Base-by-base conservation (phyloP, 1,140 invertebrate genomes). In the Dryas iulia region DNA sequence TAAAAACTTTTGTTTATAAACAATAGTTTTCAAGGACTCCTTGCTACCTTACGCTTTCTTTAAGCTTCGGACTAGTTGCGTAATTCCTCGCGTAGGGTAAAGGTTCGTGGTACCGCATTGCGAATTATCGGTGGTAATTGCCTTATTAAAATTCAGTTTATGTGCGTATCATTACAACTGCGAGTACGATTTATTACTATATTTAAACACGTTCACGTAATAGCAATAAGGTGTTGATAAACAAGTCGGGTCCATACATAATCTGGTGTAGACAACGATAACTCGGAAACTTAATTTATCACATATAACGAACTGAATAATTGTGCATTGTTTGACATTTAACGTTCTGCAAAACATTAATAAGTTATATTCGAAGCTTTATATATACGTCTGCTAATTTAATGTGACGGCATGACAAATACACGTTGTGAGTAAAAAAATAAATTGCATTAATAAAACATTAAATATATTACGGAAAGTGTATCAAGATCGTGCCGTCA, bases 1-100 rank as follows among this genome's bases (percentile, higher is more conserved):
- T 89, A 90, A 90, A 84, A 81, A 72, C 79, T 81, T 87, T 90
- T 90, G 84, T 90, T 89, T 89, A 87, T 89, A 89, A 91, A 89
- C 88, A 90, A 85, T 81, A 79, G 73, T 69, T 73, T 80, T 83
- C 84, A 88, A 89, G 82, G 84, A 82, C 81, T 74, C 54, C 6
- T 63, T 3, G 39, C 74, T 77, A 81, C 77, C 75, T 81, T 77
- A 63, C 56, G 63, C 64, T 30, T 28, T 11, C 66, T 66, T 66
- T 54, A 11, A 4, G 23, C 73, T 81, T 79, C 66, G 60, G 73
- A 68, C 84, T 82, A 87, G 85, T 87, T 58, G 72, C 74, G 71
- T 61, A 73, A 73, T 79, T 68, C 67, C 78, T 67, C 69, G 61
- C 81, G 79, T 62, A 53, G 69, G 63, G 75, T 74, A 71, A 78